phyloP scores from a whole-genome alignment of 2,113 vertebrate species.

The Ictalurus punctatus region DNA sequence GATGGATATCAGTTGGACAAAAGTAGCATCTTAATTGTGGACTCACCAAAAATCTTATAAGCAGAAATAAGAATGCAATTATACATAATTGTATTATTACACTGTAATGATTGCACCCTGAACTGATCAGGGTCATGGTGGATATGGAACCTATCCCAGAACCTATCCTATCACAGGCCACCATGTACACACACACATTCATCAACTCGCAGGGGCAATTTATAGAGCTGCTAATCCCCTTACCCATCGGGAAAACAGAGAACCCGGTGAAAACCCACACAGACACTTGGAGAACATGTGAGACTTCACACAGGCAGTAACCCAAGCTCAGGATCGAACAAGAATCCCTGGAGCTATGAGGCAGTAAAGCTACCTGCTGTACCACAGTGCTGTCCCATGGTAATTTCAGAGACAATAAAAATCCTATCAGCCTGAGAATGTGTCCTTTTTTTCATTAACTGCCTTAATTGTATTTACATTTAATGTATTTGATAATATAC shows the following conservation, averaged over 20 bases:
- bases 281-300: neutral
- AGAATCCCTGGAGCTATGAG: neutral
- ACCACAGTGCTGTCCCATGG: neutral
- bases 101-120: neutral
- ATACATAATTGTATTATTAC: neutral
- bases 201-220: neutral
- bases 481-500: neutral
- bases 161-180: neutral
- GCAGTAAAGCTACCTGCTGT: neutral
- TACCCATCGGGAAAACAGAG: neutral
- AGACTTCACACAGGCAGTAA: neutral
- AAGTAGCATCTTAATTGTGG: neutral
- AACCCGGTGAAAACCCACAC: neutral
- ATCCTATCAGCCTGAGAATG: neutral
- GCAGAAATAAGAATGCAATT: neutral
- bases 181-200: neutral
- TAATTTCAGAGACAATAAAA: constrained; percentile 11
- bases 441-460: neutral
- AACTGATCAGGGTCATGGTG: neutral
- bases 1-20: neutral
- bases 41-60: neutral
- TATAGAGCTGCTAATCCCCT: neutral
- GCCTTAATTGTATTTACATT: neutral
- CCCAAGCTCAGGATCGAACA: constrained; percentile 11
- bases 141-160: neutral